Evolutionary conservation across 2,888 invertebrate genomes (phyloP).

Genomic region (Punctoribates punctum): DNA sequence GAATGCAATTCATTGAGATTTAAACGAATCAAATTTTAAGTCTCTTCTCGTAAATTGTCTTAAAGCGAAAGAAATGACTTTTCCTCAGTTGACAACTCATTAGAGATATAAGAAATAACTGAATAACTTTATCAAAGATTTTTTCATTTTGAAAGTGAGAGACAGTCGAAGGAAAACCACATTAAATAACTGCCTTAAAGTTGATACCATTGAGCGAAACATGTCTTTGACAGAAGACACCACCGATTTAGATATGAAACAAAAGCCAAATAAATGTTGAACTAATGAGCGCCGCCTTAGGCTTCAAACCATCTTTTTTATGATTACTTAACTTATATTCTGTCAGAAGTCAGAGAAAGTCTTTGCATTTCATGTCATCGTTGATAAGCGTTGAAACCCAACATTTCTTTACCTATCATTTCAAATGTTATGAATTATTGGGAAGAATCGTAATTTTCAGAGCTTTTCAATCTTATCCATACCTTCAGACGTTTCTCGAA

Average conservation of each 20-base stretch:
- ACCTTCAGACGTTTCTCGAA: too few species aligned
- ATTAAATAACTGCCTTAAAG: background rate
- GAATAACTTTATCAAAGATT: background rate
- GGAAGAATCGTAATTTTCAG: too few species aligned
- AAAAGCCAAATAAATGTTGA: background rate
- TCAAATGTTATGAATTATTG: background rate
- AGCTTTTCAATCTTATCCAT: too few species aligned
- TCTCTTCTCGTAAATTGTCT: too few species aligned
- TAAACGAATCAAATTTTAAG: too few species aligned
- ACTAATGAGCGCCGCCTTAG: background rate
- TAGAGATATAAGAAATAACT: background rate
- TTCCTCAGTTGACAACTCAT: too few species aligned
- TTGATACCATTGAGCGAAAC: background rate
- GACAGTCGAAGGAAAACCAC: background rate
- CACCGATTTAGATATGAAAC: background rate
- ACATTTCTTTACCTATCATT: background rate
- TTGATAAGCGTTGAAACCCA: background rate
- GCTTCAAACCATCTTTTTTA: background rate
- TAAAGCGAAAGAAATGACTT: too few species aligned
- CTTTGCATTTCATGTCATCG: background rate
- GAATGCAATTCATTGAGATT: too few species aligned
- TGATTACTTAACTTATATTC: slow-evolving; percentile 1
- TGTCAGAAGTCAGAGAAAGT: background rate
- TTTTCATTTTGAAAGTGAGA: background rate
- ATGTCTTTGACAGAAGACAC: slow-evolving; percentile 14